Evolutionary conservation across 2,113 vertebrate species (phyloP).

Genomic region (Chamaea fasciata): DNA sequence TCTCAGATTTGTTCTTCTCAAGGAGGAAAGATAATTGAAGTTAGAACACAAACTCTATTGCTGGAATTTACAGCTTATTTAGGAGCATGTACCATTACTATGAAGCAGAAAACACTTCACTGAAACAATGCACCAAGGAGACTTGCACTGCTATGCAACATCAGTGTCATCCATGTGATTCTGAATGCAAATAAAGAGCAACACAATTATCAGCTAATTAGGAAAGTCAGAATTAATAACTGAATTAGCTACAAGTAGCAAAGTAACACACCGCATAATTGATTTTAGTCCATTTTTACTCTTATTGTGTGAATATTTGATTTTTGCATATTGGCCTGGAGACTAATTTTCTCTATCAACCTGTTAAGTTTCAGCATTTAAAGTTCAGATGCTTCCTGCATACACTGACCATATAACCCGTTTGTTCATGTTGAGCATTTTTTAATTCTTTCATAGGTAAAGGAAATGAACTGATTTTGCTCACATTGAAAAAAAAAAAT

Average conservation of each 20-base stretch:
- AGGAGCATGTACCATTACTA: not conserved
- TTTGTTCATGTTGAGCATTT: not conserved
- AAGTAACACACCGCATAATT: not conserved
- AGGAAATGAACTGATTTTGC: not conserved
- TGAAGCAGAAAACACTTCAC: not conserved
- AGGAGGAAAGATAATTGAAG: not conserved
- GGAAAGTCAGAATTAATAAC: not conserved
- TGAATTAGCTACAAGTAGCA: not conserved
- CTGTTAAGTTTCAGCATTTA: not conserved
- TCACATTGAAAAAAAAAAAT: not conserved
- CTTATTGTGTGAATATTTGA: not conserved
- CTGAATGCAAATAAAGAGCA: not conserved
- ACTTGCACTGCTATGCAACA: not conserved
- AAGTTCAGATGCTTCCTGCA: not conserved
- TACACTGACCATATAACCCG: not conserved
- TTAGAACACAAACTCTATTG: not conserved
- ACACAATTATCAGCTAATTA: not conserved
- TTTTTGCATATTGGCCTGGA: not conserved
- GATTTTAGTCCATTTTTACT: not conserved
- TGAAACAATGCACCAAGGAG: not conserved
- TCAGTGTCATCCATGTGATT: not conserved
- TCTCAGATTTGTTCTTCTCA: not conserved
- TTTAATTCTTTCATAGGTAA: not conserved
- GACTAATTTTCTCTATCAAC: not conserved
- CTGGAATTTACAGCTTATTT: not conserved